Evolutionary conservation across 2,888 invertebrate genomes (phyloP).

Genomic region (Caenorhabditis japonica): DNA sequence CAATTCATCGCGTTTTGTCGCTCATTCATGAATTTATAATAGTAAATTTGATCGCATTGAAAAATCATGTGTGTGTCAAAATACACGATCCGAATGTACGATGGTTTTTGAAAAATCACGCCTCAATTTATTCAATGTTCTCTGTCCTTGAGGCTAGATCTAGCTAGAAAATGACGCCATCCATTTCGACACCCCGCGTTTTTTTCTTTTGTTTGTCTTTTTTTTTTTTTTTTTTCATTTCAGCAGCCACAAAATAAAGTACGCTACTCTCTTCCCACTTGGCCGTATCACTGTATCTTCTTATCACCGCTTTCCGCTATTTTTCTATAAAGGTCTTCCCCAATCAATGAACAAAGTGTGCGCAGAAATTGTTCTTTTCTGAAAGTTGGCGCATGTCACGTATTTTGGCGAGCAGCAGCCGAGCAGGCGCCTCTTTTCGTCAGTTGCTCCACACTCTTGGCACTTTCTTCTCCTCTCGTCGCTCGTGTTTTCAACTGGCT

Average conservation of each 20-base stretch:
- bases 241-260: neutral
- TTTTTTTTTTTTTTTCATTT: neutral
- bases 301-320: constrained; percentile 3
- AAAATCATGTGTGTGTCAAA: too few relatives aligned
- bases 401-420: constrained; percentile 34
- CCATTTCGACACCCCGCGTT: too few relatives aligned
- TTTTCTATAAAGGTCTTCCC: neutral
- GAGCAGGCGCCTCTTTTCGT: constrained; percentile 10
- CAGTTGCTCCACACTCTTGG: neutral
- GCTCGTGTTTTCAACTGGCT: constrained; percentile 8
- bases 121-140: too few relatives aligned
- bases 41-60: too few relatives aligned
- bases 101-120: too few relatives aligned
- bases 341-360: constrained; percentile 27
- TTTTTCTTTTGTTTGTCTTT: neutral
- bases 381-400: constrained; percentile 40
- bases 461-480: neutral
- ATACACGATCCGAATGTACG: too few relatives aligned
- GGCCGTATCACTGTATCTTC: constrained; percentile 10
- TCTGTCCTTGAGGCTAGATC: too few relatives aligned
- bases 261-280: neutral
- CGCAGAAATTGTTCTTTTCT: constrained; percentile 5
- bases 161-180: too few relatives aligned
- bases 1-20: too few relatives aligned
- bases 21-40: too few relatives aligned